Evolutionary conservation across 2,888 invertebrate species (phyloP).

Genomic region (Drosophila macrospina): DNA sequence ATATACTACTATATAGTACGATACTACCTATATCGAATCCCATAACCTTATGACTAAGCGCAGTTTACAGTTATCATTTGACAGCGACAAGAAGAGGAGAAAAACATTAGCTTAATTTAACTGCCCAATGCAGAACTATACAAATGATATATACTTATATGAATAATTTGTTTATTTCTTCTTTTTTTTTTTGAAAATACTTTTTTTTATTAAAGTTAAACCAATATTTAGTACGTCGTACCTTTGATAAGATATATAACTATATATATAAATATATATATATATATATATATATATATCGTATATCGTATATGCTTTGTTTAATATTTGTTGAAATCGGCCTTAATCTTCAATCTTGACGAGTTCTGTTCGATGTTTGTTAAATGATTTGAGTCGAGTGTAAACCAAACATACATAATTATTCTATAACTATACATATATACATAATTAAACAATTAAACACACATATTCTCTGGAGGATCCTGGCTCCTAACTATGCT

Average conservation of each 20-base stretch:
- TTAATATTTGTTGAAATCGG: constrained; percentile 29
- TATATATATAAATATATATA: too few relatives aligned
- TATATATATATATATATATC: constrained; percentile 12
- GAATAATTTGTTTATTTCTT: constrained; percentile 3
- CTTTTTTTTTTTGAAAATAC: constrained; percentile 1
- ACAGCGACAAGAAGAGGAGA: constrained; percentile 9
- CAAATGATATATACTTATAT: constrained; percentile 16
- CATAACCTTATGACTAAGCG: constrained; percentile 21
- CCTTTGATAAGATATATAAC: constrained; percentile 37
- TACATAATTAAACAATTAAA: constrained; percentile 32
- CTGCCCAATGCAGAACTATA: constrained; percentile 12
- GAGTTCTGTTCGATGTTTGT: constrained; percentile 36
- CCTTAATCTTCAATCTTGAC: constrained; percentile 31
- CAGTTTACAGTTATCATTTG: constrained; percentile 32
- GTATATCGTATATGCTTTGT: constrained; percentile 11
- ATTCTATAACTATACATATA: constrained; percentile 8
- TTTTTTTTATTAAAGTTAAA: constrained; percentile 30
- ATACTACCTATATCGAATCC: constrained; percentile 23
- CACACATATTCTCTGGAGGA: constrained; percentile 28
- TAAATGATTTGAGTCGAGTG: constrained; percentile 37
- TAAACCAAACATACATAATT: constrained; percentile 20
- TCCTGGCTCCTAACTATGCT: constrained; percentile 29
- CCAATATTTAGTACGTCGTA: constrained; percentile 51
- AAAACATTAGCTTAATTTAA: constrained; percentile 37
- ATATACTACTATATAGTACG: neutral